Percentiles rank a stretch among this genome's conserved stretches.
Evolutionary conservation across 2,113 vertebrate species (phyloP).

Genomic region (Ceratotherium simum): DNA sequence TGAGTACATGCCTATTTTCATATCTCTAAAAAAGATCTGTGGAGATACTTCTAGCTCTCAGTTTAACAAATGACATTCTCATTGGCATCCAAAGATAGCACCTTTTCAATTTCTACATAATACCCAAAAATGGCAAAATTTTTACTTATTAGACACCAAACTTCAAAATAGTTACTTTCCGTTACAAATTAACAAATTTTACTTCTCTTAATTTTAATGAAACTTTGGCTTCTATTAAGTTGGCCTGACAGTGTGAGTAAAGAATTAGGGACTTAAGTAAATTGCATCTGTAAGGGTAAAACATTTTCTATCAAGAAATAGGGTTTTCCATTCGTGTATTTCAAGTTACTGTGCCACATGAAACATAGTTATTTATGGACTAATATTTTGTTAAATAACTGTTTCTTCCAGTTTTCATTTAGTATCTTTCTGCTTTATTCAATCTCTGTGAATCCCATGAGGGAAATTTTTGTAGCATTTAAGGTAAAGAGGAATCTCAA

Average conservation of each 20-base stretch:
- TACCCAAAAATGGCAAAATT: neutral
- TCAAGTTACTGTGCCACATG: neutral
- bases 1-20: neutral
- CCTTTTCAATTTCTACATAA: neutral
- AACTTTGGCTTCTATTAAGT: neutral
- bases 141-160: neutral
- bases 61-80: neutral
- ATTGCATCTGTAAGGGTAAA: neutral
- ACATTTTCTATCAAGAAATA: neutral
- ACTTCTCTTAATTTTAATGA: neutral
- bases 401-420: neutral
- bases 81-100: neutral
- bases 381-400: neutral
- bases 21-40: neutral
- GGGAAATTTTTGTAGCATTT: neutral
- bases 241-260: neutral
- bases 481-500: neutral
- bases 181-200: conserved; percentile 10
- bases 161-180: neutral
- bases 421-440: neutral
- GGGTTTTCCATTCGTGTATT: neutral
- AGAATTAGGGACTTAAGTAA: neutral
- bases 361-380: neutral
- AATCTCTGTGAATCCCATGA: neutral
- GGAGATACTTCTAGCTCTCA: neutral